phyloP scores from a whole-genome alignment of 2,797 vertebrate species.

The Tangara arthus region DNA sequence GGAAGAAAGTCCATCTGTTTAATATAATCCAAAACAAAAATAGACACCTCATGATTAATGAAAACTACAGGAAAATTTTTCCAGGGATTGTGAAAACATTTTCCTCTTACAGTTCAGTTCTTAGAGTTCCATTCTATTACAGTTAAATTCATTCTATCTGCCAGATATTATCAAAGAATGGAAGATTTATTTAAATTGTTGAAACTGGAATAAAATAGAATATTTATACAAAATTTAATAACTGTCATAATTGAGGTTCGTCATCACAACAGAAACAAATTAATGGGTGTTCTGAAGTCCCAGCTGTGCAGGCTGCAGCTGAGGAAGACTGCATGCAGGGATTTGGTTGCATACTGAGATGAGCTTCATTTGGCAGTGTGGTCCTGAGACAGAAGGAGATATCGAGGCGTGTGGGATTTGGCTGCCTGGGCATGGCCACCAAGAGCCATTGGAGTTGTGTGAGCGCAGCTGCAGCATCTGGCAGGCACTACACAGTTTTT shows the following conservation, averaged over 20 bases:
- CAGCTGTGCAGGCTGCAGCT: neutral
- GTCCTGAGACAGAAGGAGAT: neutral
- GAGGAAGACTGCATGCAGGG: neutral
- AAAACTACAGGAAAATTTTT: slow-evolving; percentile 12
- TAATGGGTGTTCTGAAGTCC: neutral
- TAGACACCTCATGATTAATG: slow-evolving; percentile 3
- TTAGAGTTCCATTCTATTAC: neutral
- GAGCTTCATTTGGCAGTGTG: neutral
- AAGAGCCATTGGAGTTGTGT: neutral
- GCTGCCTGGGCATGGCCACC: neutral
- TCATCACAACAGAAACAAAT: neutral
- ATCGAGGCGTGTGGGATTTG: neutral
- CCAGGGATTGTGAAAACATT: slow-evolving; percentile 8
- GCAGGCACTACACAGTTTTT: accelerated
- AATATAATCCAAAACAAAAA: slow-evolving; percentile 29
- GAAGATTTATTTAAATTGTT: neutral
- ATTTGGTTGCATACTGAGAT: neutral
- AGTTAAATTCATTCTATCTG: slow-evolving; percentile 16
- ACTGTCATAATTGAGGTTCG: neutral
- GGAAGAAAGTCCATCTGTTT: slow-evolving; percentile 29
- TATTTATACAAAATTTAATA: neutral
- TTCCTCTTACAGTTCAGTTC: neutral
- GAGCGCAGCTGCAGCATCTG: neutral
- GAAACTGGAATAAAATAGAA: neutral
- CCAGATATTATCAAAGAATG: slow-evolving; percentile 20